Evolutionary conservation across 2,888 invertebrate species (phyloP).

Genomic region (Cephonodes hylas): DNA sequence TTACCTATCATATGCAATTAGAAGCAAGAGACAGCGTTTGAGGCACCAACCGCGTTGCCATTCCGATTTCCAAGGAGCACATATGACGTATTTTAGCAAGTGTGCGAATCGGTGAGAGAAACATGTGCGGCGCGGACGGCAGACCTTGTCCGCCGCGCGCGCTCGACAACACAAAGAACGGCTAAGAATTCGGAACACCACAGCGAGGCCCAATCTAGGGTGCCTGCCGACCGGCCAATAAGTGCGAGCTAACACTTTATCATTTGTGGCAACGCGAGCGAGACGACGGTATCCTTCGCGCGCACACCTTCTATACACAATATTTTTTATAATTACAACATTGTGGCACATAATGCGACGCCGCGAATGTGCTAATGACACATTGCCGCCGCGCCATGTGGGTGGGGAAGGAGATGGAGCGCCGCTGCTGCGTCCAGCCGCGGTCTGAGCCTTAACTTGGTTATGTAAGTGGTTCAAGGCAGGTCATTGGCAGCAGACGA

Average conservation of each 20-base stretch:
- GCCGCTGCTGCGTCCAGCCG: constrained; percentile 25
- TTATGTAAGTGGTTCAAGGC: constrained; percentile 77
- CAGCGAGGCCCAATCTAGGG: constrained; percentile 13
- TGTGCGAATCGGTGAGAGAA: constrained; percentile 3
- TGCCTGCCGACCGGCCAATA: constrained; percentile 7
- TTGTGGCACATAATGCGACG: constrained; percentile 18
- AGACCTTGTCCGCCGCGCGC: not conserved
- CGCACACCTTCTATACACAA: not conserved
- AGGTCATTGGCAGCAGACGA: constrained; percentile 67
- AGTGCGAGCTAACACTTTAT: constrained; percentile 2
- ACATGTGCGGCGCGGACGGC: constrained; percentile 8
- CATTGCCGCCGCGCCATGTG: constrained; percentile 10
- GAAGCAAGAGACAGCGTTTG: not conserved
- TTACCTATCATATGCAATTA: not conserved
- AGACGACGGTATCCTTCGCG: constrained; percentile 5
- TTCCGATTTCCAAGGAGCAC: constrained; percentile 1
- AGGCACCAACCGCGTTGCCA: not conserved
- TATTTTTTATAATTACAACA: constrained; percentile 23
- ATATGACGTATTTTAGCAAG: not conserved
- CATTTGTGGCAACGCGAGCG: constrained; percentile 3
- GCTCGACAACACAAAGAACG: constrained; percentile 4
- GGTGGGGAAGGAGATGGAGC: constrained; percentile 26
- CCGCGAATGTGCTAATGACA: not conserved
- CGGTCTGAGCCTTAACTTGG: constrained; percentile 26
- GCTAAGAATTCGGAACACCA: constrained; percentile 14